Percentiles rank a stretch among this genome's conserved stretches.
phyloP scores from a whole-genome alignment of 2,888 invertebrate species.

The Trissolcus brochymenae region DNA sequence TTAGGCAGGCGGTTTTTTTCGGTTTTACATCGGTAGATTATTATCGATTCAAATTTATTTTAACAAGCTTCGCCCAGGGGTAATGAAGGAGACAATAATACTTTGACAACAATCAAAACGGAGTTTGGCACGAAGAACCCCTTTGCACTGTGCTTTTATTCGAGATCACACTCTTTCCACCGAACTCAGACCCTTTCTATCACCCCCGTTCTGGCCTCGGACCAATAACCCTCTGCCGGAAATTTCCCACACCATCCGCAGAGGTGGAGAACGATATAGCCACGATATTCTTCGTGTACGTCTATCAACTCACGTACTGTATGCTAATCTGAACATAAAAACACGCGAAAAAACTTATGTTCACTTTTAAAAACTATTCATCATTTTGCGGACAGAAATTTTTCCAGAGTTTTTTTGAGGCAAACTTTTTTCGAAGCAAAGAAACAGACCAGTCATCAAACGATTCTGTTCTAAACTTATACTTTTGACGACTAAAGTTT shows the following conservation, averaged over 20 bases:
- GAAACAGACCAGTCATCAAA: no score
- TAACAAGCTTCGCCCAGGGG: not conserved
- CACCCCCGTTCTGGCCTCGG: slow-evolving; percentile 50
- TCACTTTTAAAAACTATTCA: no score
- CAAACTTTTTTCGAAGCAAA: no score
- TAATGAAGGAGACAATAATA: slow-evolving; percentile 10
- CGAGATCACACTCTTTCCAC: slow-evolving; percentile 45
- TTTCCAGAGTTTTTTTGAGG: no score
- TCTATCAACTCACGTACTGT: slow-evolving; percentile 16
- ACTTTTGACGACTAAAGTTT: no score
- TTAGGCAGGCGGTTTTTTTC: no score
- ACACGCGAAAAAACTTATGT: slow-evolving; percentile 10
- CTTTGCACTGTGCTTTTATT: slow-evolving; percentile 33
- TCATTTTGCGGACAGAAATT: no score
- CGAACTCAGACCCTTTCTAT: slow-evolving; percentile 37
- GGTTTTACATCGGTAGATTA: no score
- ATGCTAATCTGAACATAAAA: slow-evolving; percentile 26
- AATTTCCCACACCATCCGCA: slow-evolving; percentile 46
- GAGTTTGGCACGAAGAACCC: slow-evolving; percentile 27
- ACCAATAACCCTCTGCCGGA: slow-evolving; percentile 58
- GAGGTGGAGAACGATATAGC: slow-evolving; percentile 22
- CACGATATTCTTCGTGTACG: slow-evolving; percentile 18
- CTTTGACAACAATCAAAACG: slow-evolving; percentile 21
- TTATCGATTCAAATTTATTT: no score
- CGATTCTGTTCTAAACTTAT: no score